Evolutionary conservation across 2,113 vertebrate species (phyloP).

Genomic region (Brienomyrus brachyistius): DNA sequence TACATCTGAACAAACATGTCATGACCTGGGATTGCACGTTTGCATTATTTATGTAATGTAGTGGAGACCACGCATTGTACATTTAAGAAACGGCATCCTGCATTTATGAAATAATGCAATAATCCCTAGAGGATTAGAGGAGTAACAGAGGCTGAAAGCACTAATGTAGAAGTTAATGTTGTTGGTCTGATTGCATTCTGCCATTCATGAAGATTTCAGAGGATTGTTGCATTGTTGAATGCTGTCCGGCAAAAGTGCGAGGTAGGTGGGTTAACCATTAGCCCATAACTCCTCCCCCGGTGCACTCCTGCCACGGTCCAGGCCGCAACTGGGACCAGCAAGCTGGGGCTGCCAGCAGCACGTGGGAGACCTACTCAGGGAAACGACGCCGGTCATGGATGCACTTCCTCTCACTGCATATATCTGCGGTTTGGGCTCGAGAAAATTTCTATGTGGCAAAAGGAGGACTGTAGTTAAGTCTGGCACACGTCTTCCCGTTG

Average conservation of each 20-base stretch:
- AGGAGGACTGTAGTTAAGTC: neutral
- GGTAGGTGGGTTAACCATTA: neutral
- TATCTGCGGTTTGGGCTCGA: neutral
- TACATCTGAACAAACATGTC: neutral
- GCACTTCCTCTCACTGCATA: slow-evolving; percentile 2
- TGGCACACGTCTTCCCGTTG: neutral
- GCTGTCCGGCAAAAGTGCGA: neutral
- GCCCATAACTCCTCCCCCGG: neutral
- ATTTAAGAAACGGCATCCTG: neutral
- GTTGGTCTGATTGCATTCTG: neutral
- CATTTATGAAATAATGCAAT: neutral
- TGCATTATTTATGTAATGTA: neutral
- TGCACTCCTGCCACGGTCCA: neutral
- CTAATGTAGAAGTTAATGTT: neutral
- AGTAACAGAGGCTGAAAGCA: neutral
- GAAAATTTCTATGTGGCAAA: neutral
- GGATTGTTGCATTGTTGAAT: neutral
- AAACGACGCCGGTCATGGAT: neutral
- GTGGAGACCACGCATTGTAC: neutral
- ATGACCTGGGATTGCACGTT: neutral
- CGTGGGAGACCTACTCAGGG: neutral
- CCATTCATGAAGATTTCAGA: neutral
- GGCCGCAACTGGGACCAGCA: neutral
- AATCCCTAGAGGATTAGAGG: neutral
- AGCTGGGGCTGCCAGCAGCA: neutral